Base-by-base conservation (phyloP, 1,140 invertebrate genomes). In the Nasonia longicornis region DNA sequence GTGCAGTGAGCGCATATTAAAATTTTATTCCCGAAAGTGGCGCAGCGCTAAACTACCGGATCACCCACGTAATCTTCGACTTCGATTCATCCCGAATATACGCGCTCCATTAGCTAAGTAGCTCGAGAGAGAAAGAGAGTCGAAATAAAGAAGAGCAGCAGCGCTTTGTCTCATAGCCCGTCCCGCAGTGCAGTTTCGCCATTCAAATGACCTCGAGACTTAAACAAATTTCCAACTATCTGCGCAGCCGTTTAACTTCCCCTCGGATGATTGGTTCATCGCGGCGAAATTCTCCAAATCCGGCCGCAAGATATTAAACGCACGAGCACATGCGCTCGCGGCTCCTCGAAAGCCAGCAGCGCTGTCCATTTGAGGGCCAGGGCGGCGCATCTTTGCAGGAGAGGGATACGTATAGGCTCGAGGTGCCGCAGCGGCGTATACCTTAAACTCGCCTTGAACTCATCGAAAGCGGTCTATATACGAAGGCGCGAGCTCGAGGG, bases 391-490 rank as follows among this genome's bases (percentile, higher is more conserved):
- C 52, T 58, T 16, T 3, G 52, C 20, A 26, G 26, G 26, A 26
- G 1, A 26, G 26, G 48, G 52, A 0, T 52, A 7, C 6, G 2
- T 58, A n/a, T 58, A 58, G 20, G 52, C 52, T 58, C 31, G 31
- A 6, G 52, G 52, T 12, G 2, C 52, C 11, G 52, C 3, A 3
- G 20, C 52, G 31, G 31, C 38, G 35, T 71, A 71, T 42, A 71
- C 20, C 7, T 71, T 38, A 71, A 45, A n/a, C n/a, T 73, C 38
- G 52, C 71, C 71, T 73, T 73, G 71, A 73, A 73, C 71, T 73
- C 71, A 73, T 73, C 71, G 71, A 48, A 29, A 73, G 42, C 71
- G 71, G 52, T 45, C 42, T 45, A 16, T 73, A 73, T 26, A 48
- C 31, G 31, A 73, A 48, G 14, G 42, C 35, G 29, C 31, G 31